These are phyloP conservation scores for Megalopta genalis DNA, from an alignment of 1,140 invertebrate species.

Conservation along the genomic window DNA sequence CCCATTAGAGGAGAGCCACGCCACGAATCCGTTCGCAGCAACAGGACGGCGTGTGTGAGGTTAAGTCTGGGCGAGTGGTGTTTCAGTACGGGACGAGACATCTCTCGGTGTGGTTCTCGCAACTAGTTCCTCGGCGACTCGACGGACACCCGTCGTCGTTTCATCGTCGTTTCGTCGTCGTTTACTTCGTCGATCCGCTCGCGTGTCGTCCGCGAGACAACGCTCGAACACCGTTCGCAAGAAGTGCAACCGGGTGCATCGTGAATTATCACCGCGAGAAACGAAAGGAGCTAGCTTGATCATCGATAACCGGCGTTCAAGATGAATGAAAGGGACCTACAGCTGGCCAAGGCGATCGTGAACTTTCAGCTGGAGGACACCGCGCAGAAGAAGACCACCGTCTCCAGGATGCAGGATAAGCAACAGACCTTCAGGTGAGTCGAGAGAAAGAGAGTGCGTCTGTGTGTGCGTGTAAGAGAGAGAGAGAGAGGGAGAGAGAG, in stretches of 20 bases:
- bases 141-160: not conserved
- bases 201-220: no score
- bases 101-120: constrained; percentile 54
- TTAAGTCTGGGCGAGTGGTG: constrained; percentile 33
- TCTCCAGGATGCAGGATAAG: constrained; percentile 74
- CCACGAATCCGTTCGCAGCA: not conserved
- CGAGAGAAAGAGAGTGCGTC: not conserved
- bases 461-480: no score
- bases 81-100: constrained; percentile 61
- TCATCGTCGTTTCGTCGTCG: not conserved
- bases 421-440: constrained; percentile 77
- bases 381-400: constrained; percentile 64
- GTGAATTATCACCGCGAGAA: not conserved
- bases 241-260: no score
- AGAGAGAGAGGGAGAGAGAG: no score
- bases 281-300: not conserved
- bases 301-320: constrained; percentile 41
- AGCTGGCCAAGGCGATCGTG: constrained; percentile 84
- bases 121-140: not conserved
- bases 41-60: constrained; percentile 28
- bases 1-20: not conserved
- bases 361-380: constrained; percentile 69
- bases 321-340: constrained; percentile 85
- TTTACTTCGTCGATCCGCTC: no score
- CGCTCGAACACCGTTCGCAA: no score